phyloP scores from a whole-genome alignment of 2,888 invertebrate genomes.

The Amblyjoppa fuscipennis region DNA sequence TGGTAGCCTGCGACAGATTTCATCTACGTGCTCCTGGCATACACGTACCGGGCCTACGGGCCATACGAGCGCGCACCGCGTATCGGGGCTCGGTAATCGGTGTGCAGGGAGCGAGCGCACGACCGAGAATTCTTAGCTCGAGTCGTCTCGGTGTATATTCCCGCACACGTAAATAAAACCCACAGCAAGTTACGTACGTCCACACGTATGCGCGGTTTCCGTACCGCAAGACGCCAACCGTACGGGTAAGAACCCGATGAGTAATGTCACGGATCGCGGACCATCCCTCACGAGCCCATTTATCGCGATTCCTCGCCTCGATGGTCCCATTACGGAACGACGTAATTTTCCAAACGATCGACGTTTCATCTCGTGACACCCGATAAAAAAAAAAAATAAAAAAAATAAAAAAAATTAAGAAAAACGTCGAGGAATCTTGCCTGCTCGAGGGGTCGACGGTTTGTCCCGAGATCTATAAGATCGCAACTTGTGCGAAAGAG shows the following conservation, averaged over 20 bases:
- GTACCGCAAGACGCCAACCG: not conserved
- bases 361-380: conserved; percentile 13
- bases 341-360: conserved; percentile 8
- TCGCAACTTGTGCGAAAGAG: not conserved
- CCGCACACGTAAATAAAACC: conserved; percentile 1
- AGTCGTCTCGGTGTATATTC: not conserved
- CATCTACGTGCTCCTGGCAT: conserved; percentile 65
- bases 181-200: conserved; percentile 2
- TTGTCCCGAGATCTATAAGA: not conserved
- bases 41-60: conserved; percentile 21
- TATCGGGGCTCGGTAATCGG: conserved; percentile 6
- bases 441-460: not conserved
- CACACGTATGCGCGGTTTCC: not conserved
- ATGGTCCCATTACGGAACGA: not conserved
- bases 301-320: conserved; percentile 25
- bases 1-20: conserved; percentile 69
- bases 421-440: not conserved
- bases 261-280: conserved; percentile 19
- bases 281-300: conserved; percentile 25
- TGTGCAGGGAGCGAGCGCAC: not conserved
- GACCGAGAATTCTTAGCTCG: conserved; percentile 13
- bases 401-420: too few species aligned
- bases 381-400: not conserved
- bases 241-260: not conserved
- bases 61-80: not conserved